Evolutionary conservation across 2,113 vertebrate genomes (phyloP).

Genomic region (Ondatra zibethicus): DNA sequence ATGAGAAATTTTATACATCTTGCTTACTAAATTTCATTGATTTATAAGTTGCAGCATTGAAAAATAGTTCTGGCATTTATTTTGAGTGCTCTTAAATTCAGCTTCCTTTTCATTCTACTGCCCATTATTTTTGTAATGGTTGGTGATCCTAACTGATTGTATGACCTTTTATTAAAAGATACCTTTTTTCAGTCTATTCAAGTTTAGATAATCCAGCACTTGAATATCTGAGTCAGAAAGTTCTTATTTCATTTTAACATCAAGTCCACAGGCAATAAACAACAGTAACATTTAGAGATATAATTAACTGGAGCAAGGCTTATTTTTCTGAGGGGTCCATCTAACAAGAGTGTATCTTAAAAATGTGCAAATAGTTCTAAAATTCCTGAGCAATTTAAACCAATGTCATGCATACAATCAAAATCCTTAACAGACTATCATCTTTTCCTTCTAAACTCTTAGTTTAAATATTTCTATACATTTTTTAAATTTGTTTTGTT

Average conservation of each 20-base stretch:
- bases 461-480: conserved; percentile 37
- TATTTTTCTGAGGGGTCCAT: conserved; percentile 26
- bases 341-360: neutral
- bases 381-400: conserved; percentile 29
- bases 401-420: neutral
- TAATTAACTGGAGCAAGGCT: neutral
- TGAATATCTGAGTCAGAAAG: conserved; percentile 32
- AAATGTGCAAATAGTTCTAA: conserved; percentile 47
- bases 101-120: conserved; percentile 23
- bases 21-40: conserved; percentile 14
- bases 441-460: neutral
- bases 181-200: neutral
- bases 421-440: neutral
- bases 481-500: neutral
- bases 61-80: conserved; percentile 57
- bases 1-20: conserved; percentile 15
- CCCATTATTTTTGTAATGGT: conserved; percentile 44
- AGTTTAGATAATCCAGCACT: conserved; percentile 13
- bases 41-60: neutral
- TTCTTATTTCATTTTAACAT: neutral
- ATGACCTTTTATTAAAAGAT: conserved; percentile 50
- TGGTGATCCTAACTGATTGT: conserved; percentile 41
- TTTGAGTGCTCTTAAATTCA: conserved; percentile 51
- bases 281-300: neutral
- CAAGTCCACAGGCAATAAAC: conserved; percentile 35